These are phyloP conservation scores for Nannobrachium achirus DNA, from an alignment of 2,113 vertebrate genomes.

Conservation along the genomic window DNA sequence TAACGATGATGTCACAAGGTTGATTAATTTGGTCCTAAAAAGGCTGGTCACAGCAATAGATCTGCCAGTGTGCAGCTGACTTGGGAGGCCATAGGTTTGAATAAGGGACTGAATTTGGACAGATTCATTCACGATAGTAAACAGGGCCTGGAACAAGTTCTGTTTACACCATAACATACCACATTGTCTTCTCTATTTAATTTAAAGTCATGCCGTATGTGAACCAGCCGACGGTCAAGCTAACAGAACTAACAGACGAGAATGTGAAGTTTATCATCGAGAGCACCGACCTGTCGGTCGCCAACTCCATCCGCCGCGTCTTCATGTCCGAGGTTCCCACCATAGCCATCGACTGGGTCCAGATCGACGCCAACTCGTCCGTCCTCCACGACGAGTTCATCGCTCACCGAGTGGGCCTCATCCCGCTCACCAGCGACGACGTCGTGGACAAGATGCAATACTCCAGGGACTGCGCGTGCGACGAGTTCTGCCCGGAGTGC, in stretches of 20 bases:
- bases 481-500: slow-evolving; percentile 96
- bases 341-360: slow-evolving; percentile 92
- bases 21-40: no score
- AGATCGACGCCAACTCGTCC: slow-evolving; percentile 91
- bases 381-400: slow-evolving; percentile 92
- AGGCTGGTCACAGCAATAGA: no score
- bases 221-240: slow-evolving; percentile 89
- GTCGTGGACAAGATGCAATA: slow-evolving; percentile 98
- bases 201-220: slow-evolving; percentile 88
- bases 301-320: slow-evolving; percentile 88
- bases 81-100: no score
- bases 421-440: slow-evolving; percentile 96
- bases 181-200: not conserved
- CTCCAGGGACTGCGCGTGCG: slow-evolving; percentile 94
- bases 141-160: no score
- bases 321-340: slow-evolving; percentile 90
- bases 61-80: no score
- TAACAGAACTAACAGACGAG: slow-evolving; percentile 88
- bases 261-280: slow-evolving; percentile 92
- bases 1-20: no score
- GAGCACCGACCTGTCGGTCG: slow-evolving; percentile 88
- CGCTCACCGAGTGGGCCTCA: slow-evolving; percentile 90
- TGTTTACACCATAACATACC: no score
- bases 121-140: no score
- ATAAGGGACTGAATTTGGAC: no score